These are phyloP conservation scores for Oegoconia quadripuncta DNA, from an alignment of 2,888 invertebrate genomes.

Conservation along the genomic window DNA sequence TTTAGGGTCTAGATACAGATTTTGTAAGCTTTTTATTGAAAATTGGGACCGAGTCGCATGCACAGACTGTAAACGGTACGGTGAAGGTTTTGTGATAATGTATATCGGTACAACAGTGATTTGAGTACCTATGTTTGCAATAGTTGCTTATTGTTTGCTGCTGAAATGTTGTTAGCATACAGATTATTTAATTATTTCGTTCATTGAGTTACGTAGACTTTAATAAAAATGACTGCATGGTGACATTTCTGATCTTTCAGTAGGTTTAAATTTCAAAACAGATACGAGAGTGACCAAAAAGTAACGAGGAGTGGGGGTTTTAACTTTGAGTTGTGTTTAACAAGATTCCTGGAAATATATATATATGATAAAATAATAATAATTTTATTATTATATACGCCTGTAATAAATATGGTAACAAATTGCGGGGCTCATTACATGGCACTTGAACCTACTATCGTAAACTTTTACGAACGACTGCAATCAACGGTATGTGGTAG, in stretches of 20 bases:
- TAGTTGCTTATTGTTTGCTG: slow-evolving; percentile 69
- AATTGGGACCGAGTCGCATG: slow-evolving; percentile 61
- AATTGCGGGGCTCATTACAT: no score
- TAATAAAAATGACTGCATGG: slow-evolving; percentile 53
- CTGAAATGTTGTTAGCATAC: slow-evolving; percentile 53
- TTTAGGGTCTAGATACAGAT: slow-evolving; percentile 28
- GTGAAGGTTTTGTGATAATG: slow-evolving; percentile 65
- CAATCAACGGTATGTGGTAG: no score
- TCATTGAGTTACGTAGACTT: slow-evolving; percentile 56
- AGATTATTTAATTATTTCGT: slow-evolving; percentile 58
- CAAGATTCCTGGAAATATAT: no score
- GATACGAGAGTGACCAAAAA: slow-evolving; percentile 36
- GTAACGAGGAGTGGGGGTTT: slow-evolving; percentile 10
- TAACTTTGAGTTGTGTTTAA: not conserved
- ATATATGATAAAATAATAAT: no score
- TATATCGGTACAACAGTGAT: slow-evolving; percentile 40
- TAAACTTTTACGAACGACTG: no score
- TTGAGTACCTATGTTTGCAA: slow-evolving; percentile 44
- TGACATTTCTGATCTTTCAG: slow-evolving; percentile 35
- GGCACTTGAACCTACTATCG: no score
- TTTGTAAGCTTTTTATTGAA: slow-evolving; percentile 34
- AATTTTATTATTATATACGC: no score
- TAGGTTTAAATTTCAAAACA: slow-evolving; percentile 30
- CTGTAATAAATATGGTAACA: no score
- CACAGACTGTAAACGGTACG: slow-evolving; percentile 50